Base-by-base conservation (phyloP, 2,113 vertebrate genomes). In the Serinus canaria region DNA sequence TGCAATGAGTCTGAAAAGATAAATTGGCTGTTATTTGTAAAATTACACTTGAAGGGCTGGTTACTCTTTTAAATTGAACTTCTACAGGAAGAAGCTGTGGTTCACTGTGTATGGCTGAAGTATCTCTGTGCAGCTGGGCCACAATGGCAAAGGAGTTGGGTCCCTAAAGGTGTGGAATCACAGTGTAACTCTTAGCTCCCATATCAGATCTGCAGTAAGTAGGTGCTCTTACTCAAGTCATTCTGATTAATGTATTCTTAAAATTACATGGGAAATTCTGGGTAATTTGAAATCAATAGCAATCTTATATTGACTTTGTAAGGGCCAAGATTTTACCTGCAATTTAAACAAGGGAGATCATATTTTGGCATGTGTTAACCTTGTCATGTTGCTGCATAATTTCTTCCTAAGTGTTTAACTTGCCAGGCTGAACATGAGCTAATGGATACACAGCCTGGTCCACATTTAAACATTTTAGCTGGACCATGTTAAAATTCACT, bases 401-500 rank as follows among this genome's bases (percentile, higher is more conserved):
- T 81, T 82, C 56, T 91, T 83, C 13, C 10, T 52, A 77, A 68
- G 30, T 37, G 13, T 92, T 92, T 75, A 67, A 70, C 24, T 84
- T 78, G 30, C 41, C 53, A 19, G 2, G 9, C 27, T 84, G 56
- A 87, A 75, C 15, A 16, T 21, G 12, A 77, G 19, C 75, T 84
- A 89, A 91, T 68, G 47, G 55, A 60, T 72, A 74, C 33, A 53
- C 2, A 60, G 25, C 31, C 37, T 87, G 62, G 46, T 66, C 49
- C 82, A 80, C 67, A 62, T 82, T 76, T 92, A 82, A 79, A 50
- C 49, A 14, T 22, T 35, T 46, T 95, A 87, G 30, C 46, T 59
- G 75, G 78, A 88, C 77, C 81, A 80, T 14, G 58, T 80, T 96
- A 87, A 79, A 94, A 92, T 92, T 80, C 78, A 90, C 55, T 68